Conservation (phyloP, 2,113 vertebrate genomes). For the Hemiscyllium ocellatum region DNA sequence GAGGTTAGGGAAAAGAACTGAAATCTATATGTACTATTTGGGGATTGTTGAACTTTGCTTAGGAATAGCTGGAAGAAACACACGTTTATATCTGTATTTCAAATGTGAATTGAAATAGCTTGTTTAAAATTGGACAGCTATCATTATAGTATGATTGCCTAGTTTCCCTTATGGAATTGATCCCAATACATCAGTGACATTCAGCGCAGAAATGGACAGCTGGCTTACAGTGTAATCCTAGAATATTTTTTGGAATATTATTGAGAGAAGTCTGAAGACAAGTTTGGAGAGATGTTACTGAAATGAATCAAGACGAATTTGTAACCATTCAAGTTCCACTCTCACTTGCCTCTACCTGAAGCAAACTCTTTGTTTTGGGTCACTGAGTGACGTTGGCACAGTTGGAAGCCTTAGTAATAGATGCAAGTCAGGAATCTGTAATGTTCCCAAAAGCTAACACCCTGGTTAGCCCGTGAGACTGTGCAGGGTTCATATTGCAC, state of each 20-base stretch:
- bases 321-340: background rate
- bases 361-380: background rate
- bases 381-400: background rate
- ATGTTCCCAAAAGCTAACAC: background rate
- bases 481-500: background rate
- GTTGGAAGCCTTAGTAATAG: background rate
- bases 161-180: background rate
- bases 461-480: background rate
- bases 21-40: background rate
- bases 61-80: background rate
- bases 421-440: background rate
- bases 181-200: conserved; percentile 3
- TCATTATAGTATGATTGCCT: conserved; percentile 13
- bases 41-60: background rate
- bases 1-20: background rate
- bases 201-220: background rate
- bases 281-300: background rate
- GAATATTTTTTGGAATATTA: background rate
- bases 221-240: background rate
- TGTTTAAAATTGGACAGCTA: conserved; percentile 11
- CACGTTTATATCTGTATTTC: background rate
- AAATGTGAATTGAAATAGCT: background rate
- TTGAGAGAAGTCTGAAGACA: background rate
- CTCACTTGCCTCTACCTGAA: background rate
- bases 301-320: background rate